Percentiles rank a stretch among this genome's conserved stretches.
phyloP scores from a whole-genome alignment of 2,888 invertebrate species.

The Leucoptera coffeella region DNA sequence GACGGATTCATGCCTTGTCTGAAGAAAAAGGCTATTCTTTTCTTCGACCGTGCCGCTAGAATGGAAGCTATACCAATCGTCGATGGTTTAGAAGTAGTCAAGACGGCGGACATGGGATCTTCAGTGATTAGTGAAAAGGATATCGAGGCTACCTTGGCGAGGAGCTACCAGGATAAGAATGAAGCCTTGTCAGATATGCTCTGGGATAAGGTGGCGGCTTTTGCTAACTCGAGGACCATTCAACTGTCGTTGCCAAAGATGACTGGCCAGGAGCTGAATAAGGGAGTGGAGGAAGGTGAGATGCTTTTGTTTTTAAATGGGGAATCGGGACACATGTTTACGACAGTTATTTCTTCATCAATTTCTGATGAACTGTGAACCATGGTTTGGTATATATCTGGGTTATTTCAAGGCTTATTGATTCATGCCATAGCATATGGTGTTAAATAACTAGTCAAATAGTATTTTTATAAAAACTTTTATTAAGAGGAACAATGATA shows the following conservation, averaged over 20 bases:
- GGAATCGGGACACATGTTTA: no score
- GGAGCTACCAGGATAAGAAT: slow-evolving; percentile 61
- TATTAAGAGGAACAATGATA: no score
- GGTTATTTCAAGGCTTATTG: no score
- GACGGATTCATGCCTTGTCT: slow-evolving; percentile 69
- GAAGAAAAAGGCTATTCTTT: slow-evolving; percentile 75
- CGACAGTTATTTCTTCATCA: no score
- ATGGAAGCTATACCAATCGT: slow-evolving; percentile 57
- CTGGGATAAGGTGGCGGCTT: slow-evolving; percentile 62
- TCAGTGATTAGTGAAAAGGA: slow-evolving; percentile 58
- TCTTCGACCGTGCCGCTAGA: slow-evolving; percentile 68
- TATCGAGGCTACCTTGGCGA: slow-evolving; percentile 62
- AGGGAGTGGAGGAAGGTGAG: slow-evolving; percentile 71
- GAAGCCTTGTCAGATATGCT: slow-evolving; percentile 62
- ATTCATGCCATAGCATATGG: no score
- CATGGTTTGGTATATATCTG: no score
- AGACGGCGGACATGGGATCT: slow-evolving; percentile 34
- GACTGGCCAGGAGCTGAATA: slow-evolving; percentile 59
- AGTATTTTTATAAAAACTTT: no score
- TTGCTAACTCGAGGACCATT: slow-evolving; percentile 69
- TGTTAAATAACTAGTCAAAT: no score
- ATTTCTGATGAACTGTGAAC: no score
- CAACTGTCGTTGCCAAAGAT: slow-evolving; percentile 73
- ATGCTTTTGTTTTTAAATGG: slow-evolving; percentile 1
- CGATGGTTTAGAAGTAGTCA: slow-evolving; percentile 64